Evolutionary conservation across 2,888 invertebrate genomes (phyloP), one percentile per base, ranked within the genome.

Genomic region (Plebejus melissa): DNA sequence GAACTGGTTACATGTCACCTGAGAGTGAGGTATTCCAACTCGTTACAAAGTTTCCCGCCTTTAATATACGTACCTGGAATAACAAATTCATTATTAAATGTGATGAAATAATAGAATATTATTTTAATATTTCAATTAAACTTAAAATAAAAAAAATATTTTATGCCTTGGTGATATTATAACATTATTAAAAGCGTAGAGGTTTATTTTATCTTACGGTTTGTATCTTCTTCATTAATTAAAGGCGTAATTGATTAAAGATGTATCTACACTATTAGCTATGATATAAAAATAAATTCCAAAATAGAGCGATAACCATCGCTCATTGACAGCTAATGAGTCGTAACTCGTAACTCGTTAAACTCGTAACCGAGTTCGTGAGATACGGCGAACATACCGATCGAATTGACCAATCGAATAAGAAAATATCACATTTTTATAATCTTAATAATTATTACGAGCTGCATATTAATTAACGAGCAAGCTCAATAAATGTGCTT

Each of bases 31-130:
- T 46, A 50, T 46, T 72, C n/a, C 50, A 41, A 71, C 72, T 71
- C 71, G 71, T 71, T 71, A 71, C 28, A 22, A 70, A 70, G 70
- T 70, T 70, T 41, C 9, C 70, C 70, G 70, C 70, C 70, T 41
- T 13, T 41, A 41, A 9, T 41, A 41, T 50, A 72, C 72, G 72
- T 72, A 72, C 72, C 72, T 72, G 72, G 22, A 72, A 72, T 71
- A 50, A 72, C 6, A 71, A 71, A 71, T 22, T 71, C 22, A 71
- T 46, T 71, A 22, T 71, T 46, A 28, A 28, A 41, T 71, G 65
- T 65, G 4, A 65, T 32, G 9, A 65, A 22, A 65, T 22, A 2
- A 32, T 65, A 11, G 7, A 7, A n/a, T 22, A 9, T 46, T 46
- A 46, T 2, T 2, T 32, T 32, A 32, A 46, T 11, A 46, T 46